phyloP scores from a whole-genome alignment of 2,113 vertebrate species.

The Phodopus roborovskii region DNA sequence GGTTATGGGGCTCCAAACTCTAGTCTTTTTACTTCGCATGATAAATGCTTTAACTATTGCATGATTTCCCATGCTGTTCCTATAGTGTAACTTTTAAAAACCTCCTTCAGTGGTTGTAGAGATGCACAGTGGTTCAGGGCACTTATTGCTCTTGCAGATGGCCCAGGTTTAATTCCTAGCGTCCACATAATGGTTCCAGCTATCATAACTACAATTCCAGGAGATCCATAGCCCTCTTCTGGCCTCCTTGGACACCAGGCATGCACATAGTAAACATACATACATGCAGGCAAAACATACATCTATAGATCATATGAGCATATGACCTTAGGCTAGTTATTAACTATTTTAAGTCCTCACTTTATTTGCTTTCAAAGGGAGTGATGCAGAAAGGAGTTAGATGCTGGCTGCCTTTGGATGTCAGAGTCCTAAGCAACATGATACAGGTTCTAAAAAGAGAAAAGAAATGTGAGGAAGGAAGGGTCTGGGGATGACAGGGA shows the following conservation, averaged over 20 bases:
- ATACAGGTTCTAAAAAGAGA: slow-evolving; percentile 82
- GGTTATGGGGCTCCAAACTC: not conserved
- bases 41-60: not conserved
- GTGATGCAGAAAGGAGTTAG: slow-evolving; percentile 88
- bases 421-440: slow-evolving; percentile 82
- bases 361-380: slow-evolving; percentile 90
- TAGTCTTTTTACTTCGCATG: not conserved
- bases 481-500: slow-evolving; percentile 60
- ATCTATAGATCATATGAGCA: no score
- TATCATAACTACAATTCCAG: not conserved
- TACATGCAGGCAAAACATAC: not conserved
- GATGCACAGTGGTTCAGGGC: not conserved
- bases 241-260: not conserved
- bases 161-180: not conserved
- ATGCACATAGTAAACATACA: not conserved
- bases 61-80: not conserved
- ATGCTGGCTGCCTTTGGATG: slow-evolving; percentile 90
- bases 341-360: not conserved
- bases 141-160: not conserved
- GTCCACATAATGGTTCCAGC: no score
- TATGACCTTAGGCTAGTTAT: not conserved
- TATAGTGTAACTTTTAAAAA: no score
- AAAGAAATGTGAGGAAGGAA: slow-evolving; percentile 76
- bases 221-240: not conserved
- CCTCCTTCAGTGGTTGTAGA: not conserved